Base-by-base conservation (phyloP, 2,888 invertebrate genomes). In the Itoplectis maculator region DNA sequence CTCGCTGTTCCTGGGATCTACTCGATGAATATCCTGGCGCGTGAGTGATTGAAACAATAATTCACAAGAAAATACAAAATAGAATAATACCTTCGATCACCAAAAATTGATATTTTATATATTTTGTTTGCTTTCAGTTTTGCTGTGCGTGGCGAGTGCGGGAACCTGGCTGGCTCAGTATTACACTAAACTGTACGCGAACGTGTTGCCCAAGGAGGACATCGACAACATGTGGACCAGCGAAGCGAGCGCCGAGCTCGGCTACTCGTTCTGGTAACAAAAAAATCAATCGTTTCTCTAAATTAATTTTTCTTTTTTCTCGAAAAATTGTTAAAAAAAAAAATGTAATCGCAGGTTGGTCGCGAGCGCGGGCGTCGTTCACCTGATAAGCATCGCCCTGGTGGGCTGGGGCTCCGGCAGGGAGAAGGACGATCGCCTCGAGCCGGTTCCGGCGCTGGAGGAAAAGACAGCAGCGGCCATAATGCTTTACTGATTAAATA, bases 91-190 rank as follows among this genome's bases (percentile, higher is more conserved):
- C 1, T 7, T 49, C 15, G 15, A 47, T 47, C 6, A 4, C 5
- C 47, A 47, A n/a, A 15, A 5, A 13, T 7, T 29, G 2, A 2
- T 29, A 29, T 29, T 29, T 29, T 29, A 29, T 29, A 29, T 2
- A 29, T 29, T 29, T 29, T 29, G 20, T 66, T 65, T 82, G 40
- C 81, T 95, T 95, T 75, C 94, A 96, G 98, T 97, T 85, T 90
- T 96, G 35, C 95, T 96, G 88, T 96, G 96, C 90, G 91, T 97
- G 40, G 94, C 96, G 29, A 97, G 97, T 11, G 95, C 97, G 84
- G 94, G 96, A 37, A 95, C 97, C 78, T 98, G 98, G 97, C 93
- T 97, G 84, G 95, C 96, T 37, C 97, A 98, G 93, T 98, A 96
- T 93, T 96, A 96, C 92, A 94, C 96, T 61, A 96, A 96, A 91